Base-by-base conservation (phyloP, 2,113 vertebrate genomes). In the Heteronetta atricapilla region DNA sequence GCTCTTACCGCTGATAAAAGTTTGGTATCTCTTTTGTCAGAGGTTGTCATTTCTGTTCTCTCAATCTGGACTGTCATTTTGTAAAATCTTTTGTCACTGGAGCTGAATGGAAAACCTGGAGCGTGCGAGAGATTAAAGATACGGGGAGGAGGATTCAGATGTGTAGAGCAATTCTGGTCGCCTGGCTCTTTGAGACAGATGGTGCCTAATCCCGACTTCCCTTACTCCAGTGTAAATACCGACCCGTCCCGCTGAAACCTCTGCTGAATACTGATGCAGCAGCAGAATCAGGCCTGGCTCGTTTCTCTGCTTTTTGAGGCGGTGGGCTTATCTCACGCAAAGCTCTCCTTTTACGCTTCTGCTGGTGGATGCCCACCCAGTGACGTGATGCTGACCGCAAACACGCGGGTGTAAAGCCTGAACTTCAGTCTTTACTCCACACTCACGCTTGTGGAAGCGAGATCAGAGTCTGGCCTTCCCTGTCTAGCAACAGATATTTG, bases 21-120 rank as follows among this genome's bases (percentile, higher is more conserved):
- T 94, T 95, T 67, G 82, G 44, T 82, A 52, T 83, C 96, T 93
- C 89, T 90, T 97, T 97, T 96, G 93, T 94, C 94, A 91, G 94
- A 78, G 91, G n/a, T 89, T 95, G 94, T 95, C 92, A 96, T 91
- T 94, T 93, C 93, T 96, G 82, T 95, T 83, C 95, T 94, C 91
- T 95, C 95, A 96, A 80, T 81, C 78, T 84, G 86, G 93, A 44
- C 86, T 95, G 94, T 94, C 88, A 80, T 91, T 95, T 96, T 96
- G 81, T 96, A 75, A 78, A 85, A 91, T 77, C 95, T 96, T 96
- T 95, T 97, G 88, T 95, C 84, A 36, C 13, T 5, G 85, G 93
- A 86, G 86, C 93, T 88, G 85, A 82, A 44, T 80, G 76, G 88
- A 76, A 94, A 90, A 96, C 82, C 97, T 95, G 93, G 92, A 94